Base-by-base conservation (phyloP, 2,888 invertebrate species). In the Brachypalpus laphriformis region DNA sequence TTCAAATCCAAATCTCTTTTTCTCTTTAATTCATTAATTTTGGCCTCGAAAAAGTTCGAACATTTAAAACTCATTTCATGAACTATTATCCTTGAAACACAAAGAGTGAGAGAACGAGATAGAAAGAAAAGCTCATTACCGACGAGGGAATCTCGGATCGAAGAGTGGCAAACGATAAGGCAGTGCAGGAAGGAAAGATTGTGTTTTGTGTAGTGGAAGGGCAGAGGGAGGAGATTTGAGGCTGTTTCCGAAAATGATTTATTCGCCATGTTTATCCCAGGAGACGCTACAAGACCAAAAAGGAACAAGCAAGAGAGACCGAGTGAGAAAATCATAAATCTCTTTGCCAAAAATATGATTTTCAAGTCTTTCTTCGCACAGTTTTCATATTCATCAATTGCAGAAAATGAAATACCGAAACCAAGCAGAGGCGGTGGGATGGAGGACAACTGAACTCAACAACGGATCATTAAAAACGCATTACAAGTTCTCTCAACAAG, bases 171-270 rank as follows among this genome's bases (percentile, higher is more conserved):
- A 31, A 31, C 74, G 85, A 85, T 85, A 85, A 81, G 81, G 47
- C 65, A 66, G 18, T 57, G 37, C 66, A 66, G 85, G 85, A 81
- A 85, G 85, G 85, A 81, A 65, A 71, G 81, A 75, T 49, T 63
- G 68, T 18, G 63, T 20, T 45, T 61, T 37, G 14, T 51, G 11
- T 54, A 20, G n/a, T 14, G 37, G 28, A 14, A 6, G 37, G 1
- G 45, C 2, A 14, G 54, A 22, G 40, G 3, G 8, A 20, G 25
- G 57, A 45, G 47, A 22, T 72, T 78, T 61, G 74, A 80, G 80
- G 75, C 54, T 85, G 75, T 85, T 85, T 76, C 61, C 81, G 71
- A 85, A 85, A 81, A 85, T 85, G 85, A 85, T 85, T 85, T 85
- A 85, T 85, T 76, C 66, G 51, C 71, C 59, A 71, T 75, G 81